Base-by-base conservation (phyloP, 1,140 invertebrate genomes). In the Drosophila ohnishii region DNA sequence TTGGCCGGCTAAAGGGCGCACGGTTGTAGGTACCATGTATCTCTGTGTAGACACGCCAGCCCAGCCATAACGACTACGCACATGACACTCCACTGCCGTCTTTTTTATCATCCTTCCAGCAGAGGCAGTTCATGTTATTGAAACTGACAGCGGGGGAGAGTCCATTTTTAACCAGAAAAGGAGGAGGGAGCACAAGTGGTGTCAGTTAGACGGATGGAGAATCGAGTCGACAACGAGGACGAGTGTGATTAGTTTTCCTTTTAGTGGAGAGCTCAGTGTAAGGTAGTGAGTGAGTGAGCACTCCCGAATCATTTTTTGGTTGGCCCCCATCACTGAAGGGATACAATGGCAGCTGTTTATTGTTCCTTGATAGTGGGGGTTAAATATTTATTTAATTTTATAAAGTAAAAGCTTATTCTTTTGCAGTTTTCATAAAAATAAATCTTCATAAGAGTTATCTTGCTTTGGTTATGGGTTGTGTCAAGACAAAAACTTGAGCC, bases 61-160 rank as follows among this genome's bases (percentile, higher is more conserved):
- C 57, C 42, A 69, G 62, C 50, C 60, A 62, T 44, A 63, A 34
- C 50, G 57, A 53, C 39, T 65, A 72, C 59, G 53, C 50, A 77
- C 57, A 60, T 34, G 48, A 45, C 37, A 80, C 77, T 67, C 72
- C 19, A 28, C 40, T 53, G n/a, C 47, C 22, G 42, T 22, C 35
- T 32, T 42, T 61, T 51, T 61, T 44, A 25, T 44, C 39, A 19
- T 3, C 11, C 39, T 9, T 11, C n/a, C 42, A 48, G 4, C 45
- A 14, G 3, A 32, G 75, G 47, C 69, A 48, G 47, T 61, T 86
- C 58, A 14, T 56, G 75, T 86, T 78, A 82, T 87, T 87, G 60
- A 75, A 63, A 67, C 56, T 86, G 83, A 79, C 83, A 87, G 81
- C 48, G n/a, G 57, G 32, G 42, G 39, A 40, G 51, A 62, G 53